A percentile compares a stretch with the other conserved stretches of the same genome.
These are phyloP conservation scores for Lacanobia wlatinum DNA, from an alignment of 2,888 invertebrate species.

Conservation along the genomic window DNA sequence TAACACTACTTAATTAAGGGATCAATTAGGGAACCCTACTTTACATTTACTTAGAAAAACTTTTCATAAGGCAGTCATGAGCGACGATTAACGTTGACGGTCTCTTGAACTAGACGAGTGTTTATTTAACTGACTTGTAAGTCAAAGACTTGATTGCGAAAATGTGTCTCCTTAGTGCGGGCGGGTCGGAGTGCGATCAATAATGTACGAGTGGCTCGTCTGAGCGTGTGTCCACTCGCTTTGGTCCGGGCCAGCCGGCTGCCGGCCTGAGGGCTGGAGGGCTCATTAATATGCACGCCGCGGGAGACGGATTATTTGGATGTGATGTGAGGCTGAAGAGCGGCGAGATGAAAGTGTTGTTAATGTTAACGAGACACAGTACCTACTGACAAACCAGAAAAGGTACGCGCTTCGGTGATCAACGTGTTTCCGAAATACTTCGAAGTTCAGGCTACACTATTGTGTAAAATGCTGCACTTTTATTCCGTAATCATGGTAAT, in stretches of 20 bases:
- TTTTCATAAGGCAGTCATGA: not conserved
- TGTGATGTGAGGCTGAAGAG: constrained; percentile 23
- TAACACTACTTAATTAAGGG: not conserved
- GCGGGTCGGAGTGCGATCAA: constrained; percentile 36
- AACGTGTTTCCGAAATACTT: not conserved
- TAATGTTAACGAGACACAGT: constrained; percentile 4
- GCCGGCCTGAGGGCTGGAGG: too few species aligned
- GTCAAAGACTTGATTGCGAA: constrained; percentile 34
- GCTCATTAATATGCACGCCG: constrained; percentile 48
- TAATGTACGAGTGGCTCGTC: constrained; percentile 38
- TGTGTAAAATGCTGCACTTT: too few species aligned
- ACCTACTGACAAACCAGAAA: not conserved
- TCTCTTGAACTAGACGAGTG: constrained; percentile 4
- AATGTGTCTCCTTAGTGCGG: constrained; percentile 23
- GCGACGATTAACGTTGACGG: not conserved
- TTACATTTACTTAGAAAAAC: not conserved
- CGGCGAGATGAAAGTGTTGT: constrained; percentile 11
- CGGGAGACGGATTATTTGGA: constrained; percentile 13
- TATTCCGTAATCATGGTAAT: too few species aligned
- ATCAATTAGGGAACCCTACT: not conserved
- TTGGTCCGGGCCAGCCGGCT: not conserved
- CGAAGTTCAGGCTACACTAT: not conserved
- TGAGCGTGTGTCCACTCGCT: constrained; percentile 36
- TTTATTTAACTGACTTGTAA: constrained; percentile 25
- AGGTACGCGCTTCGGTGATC: not conserved